Base-by-base conservation (phyloP, 2,888 invertebrate genomes). In the Drosophila tripunctata region DNA sequence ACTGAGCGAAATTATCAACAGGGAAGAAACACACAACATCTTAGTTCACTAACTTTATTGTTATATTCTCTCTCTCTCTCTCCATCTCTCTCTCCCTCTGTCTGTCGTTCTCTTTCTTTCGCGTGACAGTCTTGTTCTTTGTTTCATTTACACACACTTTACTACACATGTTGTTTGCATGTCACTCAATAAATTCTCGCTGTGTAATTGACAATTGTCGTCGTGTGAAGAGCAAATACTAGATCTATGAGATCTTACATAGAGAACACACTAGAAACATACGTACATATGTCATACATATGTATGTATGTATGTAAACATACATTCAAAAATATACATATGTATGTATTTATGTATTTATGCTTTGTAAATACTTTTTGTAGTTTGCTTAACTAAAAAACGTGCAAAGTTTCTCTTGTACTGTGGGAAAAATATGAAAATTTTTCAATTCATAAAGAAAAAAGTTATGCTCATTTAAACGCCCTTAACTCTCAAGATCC, bases 221-320 rank as follows among this genome's bases (percentile, higher is more conserved):
- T 48, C 79, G 85, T 87, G 79, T 84, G 79, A 80, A 80, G 67
- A 60, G 67, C 63, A 87, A 80, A 78, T 56, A n/a, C n/a, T n/a
- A 78, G 44, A 69, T 68, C 44, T 58, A 51, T n/a, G n/a, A 57
- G 36, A 63, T 38, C 27, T 27, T 27, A 64, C 51, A 65, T 65
- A 54, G 54, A 67, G 47, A 67, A 40, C 31, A 52, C 15, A 48
- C 38, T n/a, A n/a, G n/a, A 43, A 17, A 33, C 6, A 22, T 3
- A 22, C 21, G 22, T n/a, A 52, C 30, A 22, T 3, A 22, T 14
- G 22, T n/a, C 41, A 22, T 12, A 40, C 19, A 30, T 21, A 14
- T 14, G 8, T 12, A 30, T 4, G 31, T 12, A 35, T 33, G 24
- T 41, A 19, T 14, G 12, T 14, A 31, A n/a, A 45, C 21, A 10